Percentiles rank a stretch among this genome's conserved stretches.
These are phyloP conservation scores for Drosophila orena DNA, from an alignment of 1,140 invertebrate species.

Conservation along the genomic window DNA sequence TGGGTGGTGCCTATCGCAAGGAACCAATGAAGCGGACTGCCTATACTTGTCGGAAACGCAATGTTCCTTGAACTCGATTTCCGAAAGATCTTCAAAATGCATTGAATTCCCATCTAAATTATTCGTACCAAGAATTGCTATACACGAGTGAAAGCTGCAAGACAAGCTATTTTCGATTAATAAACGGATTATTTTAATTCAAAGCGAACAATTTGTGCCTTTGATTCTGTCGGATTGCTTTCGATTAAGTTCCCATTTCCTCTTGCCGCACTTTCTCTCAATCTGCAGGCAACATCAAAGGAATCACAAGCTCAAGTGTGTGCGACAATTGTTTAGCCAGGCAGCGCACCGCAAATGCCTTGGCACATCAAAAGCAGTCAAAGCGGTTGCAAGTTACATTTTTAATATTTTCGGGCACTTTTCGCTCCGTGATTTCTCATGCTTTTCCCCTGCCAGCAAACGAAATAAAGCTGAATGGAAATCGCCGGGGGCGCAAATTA, in stretches of 20 bases:
- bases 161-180: too few species aligned
- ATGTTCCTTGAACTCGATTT: too few species aligned
- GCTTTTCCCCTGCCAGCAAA: neutral
- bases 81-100: too few species aligned
- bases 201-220: too few species aligned
- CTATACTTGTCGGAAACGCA: too few species aligned
- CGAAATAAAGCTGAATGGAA: neutral
- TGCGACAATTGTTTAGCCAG: conserved; percentile 18
- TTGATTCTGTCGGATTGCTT: conserved; percentile 5
- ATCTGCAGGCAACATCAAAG: conserved; percentile 12
- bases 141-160: neutral
- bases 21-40: neutral
- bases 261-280: neutral
- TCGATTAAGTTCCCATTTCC: neutral
- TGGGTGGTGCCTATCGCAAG: neutral
- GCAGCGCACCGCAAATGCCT: conserved; percentile 10
- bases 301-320: neutral
- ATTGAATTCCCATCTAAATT: too few species aligned
- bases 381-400: conserved; percentile 26
- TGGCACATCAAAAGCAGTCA: conserved; percentile 30
- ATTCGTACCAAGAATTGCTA: too few species aligned
- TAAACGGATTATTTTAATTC: neutral
- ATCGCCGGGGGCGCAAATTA: conserved; percentile 19
- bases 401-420: conserved; percentile 28
- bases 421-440: neutral